phyloP scores from a whole-genome alignment of 2,797 vertebrate genomes.

The Pogonophryne albipinna region DNA sequence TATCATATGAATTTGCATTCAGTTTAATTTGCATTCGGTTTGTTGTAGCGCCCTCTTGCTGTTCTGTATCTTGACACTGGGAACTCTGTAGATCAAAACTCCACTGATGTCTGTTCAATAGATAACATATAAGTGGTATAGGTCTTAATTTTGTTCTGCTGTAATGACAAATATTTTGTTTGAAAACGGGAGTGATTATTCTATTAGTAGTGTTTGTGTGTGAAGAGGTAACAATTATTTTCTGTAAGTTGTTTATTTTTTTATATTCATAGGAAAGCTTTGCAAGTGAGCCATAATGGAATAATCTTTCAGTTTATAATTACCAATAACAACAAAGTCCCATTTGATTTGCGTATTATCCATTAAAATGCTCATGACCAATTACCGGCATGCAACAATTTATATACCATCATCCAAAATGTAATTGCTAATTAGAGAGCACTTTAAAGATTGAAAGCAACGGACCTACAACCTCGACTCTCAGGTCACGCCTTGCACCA shows the following conservation, averaged over 20 bases:
- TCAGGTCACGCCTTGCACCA: conserved; percentile 74
- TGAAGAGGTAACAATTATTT: conserved; percentile 62
- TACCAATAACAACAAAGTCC: conserved; percentile 51
- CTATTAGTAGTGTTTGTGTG: conserved; percentile 61
- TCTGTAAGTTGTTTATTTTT: conserved; percentile 35
- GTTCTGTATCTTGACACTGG: conserved; percentile 83
- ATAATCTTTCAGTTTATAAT: conserved; percentile 53
- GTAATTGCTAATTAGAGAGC: conserved; percentile 63
- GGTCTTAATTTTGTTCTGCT: conserved; percentile 71
- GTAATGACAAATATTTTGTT: conserved; percentile 68
- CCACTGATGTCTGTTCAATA: conserved; percentile 80
- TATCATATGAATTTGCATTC: conserved; percentile 67
- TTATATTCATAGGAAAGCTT: conserved; percentile 58
- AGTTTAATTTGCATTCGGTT: conserved; percentile 73
- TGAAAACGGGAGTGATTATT: conserved; percentile 62
- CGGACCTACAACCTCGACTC: conserved; percentile 63
- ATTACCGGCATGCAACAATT: conserved; percentile 54
- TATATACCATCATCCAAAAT: conserved; percentile 59
- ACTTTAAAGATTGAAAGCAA: conserved; percentile 59
- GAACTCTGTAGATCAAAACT: conserved; percentile 76
- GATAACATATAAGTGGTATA: conserved; percentile 65
- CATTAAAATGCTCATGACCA: conserved; percentile 55
- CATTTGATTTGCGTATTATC: conserved; percentile 55
- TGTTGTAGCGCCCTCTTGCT: conserved; percentile 78
- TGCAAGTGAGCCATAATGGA: conserved; percentile 72